Conservation (phyloP, 2,888 invertebrate species). For the Artemia sp. region DNA sequence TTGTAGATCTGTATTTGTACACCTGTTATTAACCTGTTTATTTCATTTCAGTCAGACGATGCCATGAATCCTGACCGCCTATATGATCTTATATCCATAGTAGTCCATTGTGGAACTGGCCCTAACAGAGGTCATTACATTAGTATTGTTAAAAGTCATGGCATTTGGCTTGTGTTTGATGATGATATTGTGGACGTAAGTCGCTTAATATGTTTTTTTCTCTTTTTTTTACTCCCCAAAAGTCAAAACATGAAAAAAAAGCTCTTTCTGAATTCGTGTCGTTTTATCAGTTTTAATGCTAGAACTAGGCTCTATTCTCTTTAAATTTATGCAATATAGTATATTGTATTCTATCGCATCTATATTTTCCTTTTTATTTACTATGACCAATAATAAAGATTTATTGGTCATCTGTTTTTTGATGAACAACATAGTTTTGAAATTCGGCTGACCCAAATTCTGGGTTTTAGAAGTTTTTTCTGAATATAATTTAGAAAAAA, state of each 20-base stretch:
- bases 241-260: not conserved
- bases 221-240: slow-evolving; percentile 1
- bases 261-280: not conserved
- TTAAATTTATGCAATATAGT: too few species aligned
- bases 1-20: too few species aligned
- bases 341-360: too few species aligned
- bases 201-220: slow-evolving; percentile 27
- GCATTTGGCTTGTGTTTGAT: slow-evolving; percentile 97
- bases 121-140: slow-evolving; percentile 99
- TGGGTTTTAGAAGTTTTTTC: too few species aligned
- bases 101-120: slow-evolving; percentile 98
- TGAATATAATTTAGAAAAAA: too few species aligned
- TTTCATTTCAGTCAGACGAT: slow-evolving; percentile 67
- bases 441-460: too few species aligned
- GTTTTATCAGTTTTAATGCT: too few species aligned
- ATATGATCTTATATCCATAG: slow-evolving; percentile 96
- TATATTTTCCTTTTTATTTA: too few species aligned
- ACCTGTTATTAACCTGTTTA: not conserved
- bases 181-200: slow-evolving; percentile 99
- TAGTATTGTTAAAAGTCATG: slow-evolving; percentile 97
- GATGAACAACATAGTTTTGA: too few species aligned
- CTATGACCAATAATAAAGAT: too few species aligned
- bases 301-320: too few species aligned
- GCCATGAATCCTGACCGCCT: slow-evolving; percentile 93
- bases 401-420: too few species aligned